Percentiles rank a stretch among this genome's conserved stretches.
phyloP scores from a whole-genome alignment of 2,113 vertebrate species.

The Bathybates hornii region DNA sequence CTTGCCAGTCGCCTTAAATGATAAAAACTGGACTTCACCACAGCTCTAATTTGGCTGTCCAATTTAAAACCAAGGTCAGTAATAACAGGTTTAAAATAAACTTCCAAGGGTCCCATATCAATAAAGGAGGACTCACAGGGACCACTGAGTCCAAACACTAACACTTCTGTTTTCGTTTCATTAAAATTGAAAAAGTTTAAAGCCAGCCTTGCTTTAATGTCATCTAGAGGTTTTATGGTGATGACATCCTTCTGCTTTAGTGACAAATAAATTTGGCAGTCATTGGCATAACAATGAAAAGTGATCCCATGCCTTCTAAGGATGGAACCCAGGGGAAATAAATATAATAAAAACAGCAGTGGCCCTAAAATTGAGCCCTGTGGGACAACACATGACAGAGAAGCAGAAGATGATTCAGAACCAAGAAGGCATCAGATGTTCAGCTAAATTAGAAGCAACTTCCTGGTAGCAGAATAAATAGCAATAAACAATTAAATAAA shows the following conservation, averaged over 20 bases:
- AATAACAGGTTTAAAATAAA: neutral
- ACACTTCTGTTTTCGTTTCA: accelerated
- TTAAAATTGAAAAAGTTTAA: accelerated
- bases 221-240: neutral
- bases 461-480: neutral
- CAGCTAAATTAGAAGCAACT: neutral
- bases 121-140: neutral
- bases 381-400: neutral
- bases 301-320: neutral
- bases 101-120: neutral
- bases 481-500: neutral
- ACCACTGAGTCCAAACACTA: neutral
- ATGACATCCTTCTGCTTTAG: neutral
- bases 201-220: neutral
- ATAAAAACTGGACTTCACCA: neutral
- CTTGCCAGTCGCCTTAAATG: neutral
- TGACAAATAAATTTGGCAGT: neutral
- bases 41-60: neutral
- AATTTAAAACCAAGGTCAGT: neutral
- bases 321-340: neutral
- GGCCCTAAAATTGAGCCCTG: neutral
- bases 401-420: neutral
- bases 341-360: neutral
- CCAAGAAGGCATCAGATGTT: neutral
- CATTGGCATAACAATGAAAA: neutral